Base-by-base conservation (phyloP, 2,113 vertebrate genomes). In the Upupa epops region DNA sequence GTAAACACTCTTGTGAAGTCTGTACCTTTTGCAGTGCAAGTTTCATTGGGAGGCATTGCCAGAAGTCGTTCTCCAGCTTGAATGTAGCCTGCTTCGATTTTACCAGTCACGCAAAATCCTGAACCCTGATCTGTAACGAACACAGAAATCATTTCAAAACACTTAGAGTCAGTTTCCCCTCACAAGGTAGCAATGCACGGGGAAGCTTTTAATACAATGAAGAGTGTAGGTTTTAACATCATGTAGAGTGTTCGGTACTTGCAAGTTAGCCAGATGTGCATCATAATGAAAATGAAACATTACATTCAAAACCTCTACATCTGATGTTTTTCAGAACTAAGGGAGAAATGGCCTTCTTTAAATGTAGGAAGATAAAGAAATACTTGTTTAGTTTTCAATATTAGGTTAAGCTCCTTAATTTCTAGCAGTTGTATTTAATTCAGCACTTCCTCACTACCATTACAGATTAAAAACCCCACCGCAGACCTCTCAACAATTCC, bases 11-110 rank as follows among this genome's bases (percentile, higher is more conserved):
- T 94, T 92, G 90, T 91, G 60, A 78, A 88, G 49, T 54, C 55
- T 19, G 83, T 98, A 99, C 99, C 99, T 99, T 99, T 99, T 88
- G 98, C 98, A 60, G 98, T 99, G 97, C 99, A 99, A 86, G 98
- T 99, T 97, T 99, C 99, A 97, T 99, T 99, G 46, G 99, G 99
- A 88, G 99, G 99, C 98, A 99, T 98, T 54, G 97, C 99, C 87
- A 99, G 96, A 55, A 99, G 97, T 92, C 98, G 97, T 28, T 99
- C 99, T 93, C 99, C 99, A 79, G 97, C 98, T 86, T 99, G 99
- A 94, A 99, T 96, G 72, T 98, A 99, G 64, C 99, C 99, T 70
- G 99, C 98, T 97, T 99, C 99, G 58, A 99, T 99, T 97, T 99
- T 99, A 77, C 99, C 99, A 64, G 99, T 99, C 59, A 99, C 98